These are phyloP conservation scores for Astropecten irregularis DNA, from an alignment of 53 echinoderm and acorn worm genomes.

Conservation along the genomic window DNA sequence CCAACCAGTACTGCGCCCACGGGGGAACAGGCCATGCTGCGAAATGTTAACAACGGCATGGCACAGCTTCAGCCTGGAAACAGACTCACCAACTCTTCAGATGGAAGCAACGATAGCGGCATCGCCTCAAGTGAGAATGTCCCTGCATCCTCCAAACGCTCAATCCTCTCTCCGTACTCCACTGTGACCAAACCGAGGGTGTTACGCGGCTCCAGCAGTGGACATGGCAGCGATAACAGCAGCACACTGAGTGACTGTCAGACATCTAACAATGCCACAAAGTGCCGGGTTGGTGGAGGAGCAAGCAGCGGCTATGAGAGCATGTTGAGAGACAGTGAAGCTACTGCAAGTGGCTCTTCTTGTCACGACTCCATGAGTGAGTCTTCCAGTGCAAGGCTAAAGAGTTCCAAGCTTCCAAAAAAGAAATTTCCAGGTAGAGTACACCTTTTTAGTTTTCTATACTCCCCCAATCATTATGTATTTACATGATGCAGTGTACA, in stretches of 20 bases:
- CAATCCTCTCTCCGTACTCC: constrained; percentile 95
- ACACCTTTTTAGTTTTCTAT: not conserved
- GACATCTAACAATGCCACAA: constrained; percentile 58
- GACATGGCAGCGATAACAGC: constrained; percentile 98
- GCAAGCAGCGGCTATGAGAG: constrained; percentile 99
- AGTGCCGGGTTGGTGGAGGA: constrained; percentile 76
- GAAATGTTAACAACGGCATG: constrained; percentile 75
- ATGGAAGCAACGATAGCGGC: constrained; percentile 97
- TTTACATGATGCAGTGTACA: no score
- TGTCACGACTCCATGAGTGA: constrained; percentile 96
- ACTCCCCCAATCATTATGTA: not conserved
- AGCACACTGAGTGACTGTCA: constrained; percentile 92
- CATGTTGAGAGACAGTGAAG: constrained; percentile 94
- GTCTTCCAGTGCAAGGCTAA: constrained; percentile 87
- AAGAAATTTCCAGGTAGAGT: constrained; percentile 89
- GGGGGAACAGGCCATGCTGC: constrained; percentile 65
- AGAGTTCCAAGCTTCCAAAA: constrained; percentile 82
- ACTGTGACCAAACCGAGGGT: constrained; percentile 90
- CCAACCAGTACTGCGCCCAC: constrained; percentile 63
- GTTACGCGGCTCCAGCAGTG: constrained; percentile 83
- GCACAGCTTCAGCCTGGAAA: constrained; percentile 72
- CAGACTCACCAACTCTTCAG: constrained; percentile 89
- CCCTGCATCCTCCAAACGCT: constrained; percentile 72
- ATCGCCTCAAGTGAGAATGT: constrained; percentile 90
- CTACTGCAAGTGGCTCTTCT: constrained; percentile 86